Conservation (phyloP, 2,888 invertebrate species). For the Scrobipalpa atriplicella region DNA sequence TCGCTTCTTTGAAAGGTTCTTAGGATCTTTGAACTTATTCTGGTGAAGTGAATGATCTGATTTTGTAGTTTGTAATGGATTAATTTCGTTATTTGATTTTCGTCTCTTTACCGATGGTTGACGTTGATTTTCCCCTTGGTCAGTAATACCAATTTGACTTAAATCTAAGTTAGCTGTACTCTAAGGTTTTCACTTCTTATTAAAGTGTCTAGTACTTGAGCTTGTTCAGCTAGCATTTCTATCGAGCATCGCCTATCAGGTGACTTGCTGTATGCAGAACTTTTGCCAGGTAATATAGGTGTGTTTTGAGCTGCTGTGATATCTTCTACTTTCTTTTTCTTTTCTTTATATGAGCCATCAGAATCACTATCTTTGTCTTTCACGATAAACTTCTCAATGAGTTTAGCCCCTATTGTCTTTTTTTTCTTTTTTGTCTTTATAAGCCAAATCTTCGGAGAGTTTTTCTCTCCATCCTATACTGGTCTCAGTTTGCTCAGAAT, state of each 20-base stretch:
- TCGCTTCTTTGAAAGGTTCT: slow-evolving; percentile 53
- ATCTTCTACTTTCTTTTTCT: slow-evolving; percentile 34
- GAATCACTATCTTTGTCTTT: slow-evolving; percentile 78
- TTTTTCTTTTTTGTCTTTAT: slow-evolving; percentile 80
- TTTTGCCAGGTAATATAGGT: slow-evolving; percentile 36
- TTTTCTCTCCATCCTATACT: slow-evolving; percentile 83
- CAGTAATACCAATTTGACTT: slow-evolving; percentile 65
- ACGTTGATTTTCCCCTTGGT: slow-evolving; percentile 41
- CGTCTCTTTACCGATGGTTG: slow-evolving; percentile 44
- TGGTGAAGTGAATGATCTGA: slow-evolving; percentile 75
- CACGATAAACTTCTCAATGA: slow-evolving; percentile 89
- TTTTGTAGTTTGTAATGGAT: slow-evolving; percentile 68
- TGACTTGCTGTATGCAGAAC: slow-evolving; percentile 48
- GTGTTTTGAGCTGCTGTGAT: slow-evolving; percentile 34
- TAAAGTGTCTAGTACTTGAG: slow-evolving; percentile 76
- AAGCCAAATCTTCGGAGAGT: slow-evolving; percentile 82
- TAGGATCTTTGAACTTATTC: slow-evolving; percentile 52
- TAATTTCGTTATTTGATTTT: slow-evolving; percentile 47
- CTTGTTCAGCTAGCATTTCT: slow-evolving; percentile 82
- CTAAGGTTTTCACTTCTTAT: slow-evolving; percentile 80
- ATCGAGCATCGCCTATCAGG: slow-evolving; percentile 80
- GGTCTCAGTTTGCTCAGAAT: slow-evolving; percentile 32
- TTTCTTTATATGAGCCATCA: slow-evolving; percentile 34
- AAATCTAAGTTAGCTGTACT: slow-evolving; percentile 70
- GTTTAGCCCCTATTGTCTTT: slow-evolving; percentile 87